A percentile compares a stretch with the other conserved stretches of the same genome.
Evolutionary conservation across 1,140 invertebrate species (phyloP).

Genomic region (Anastatus disparis): DNA sequence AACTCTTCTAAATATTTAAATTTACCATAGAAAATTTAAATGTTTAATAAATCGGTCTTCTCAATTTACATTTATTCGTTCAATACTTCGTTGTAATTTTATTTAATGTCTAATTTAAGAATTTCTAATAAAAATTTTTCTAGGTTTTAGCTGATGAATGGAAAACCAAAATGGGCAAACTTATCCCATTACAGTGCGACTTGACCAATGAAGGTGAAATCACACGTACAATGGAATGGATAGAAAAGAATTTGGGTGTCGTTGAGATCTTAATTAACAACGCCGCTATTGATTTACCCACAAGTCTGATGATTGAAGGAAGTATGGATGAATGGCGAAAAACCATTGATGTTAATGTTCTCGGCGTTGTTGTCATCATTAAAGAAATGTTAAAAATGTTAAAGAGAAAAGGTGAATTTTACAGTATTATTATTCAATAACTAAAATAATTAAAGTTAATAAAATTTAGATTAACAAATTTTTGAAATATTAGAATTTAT

Average conservation of each 20-base stretch:
- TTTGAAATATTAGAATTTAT: too few species aligned
- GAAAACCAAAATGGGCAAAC: slow-evolving; percentile 42
- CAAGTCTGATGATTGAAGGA: slow-evolving; percentile 52
- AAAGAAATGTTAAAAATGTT: slow-evolving; percentile 75
- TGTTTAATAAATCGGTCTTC: too few species aligned
- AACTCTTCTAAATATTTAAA: too few species aligned
- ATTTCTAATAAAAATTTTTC: slow-evolving; percentile 43
- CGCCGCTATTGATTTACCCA: slow-evolving; percentile 64
- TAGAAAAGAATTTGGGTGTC: slow-evolving; percentile 58
- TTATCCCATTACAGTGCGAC: slow-evolving; percentile 67
- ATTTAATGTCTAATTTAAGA: too few species aligned
- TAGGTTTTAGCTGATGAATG: slow-evolving; percentile 7
- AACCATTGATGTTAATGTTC: slow-evolving; percentile 75
- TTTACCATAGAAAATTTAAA: too few species aligned
- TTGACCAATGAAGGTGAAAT: slow-evolving; percentile 65
- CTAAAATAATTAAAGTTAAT: not conserved
- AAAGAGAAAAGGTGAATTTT: slow-evolving; percentile 65
- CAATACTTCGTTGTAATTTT: too few species aligned
- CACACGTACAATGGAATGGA: slow-evolving; percentile 61
- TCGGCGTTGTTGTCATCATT: slow-evolving; percentile 75
- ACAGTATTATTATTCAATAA: slow-evolving; percentile 42
- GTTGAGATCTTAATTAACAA: slow-evolving; percentile 68
- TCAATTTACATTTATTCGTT: too few species aligned
- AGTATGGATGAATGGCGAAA: slow-evolving; percentile 64
- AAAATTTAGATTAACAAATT: too few species aligned